These are phyloP conservation scores for Drosophila helvetica DNA, from an alignment of 2,888 invertebrate genomes.

Conservation along the genomic window DNA sequence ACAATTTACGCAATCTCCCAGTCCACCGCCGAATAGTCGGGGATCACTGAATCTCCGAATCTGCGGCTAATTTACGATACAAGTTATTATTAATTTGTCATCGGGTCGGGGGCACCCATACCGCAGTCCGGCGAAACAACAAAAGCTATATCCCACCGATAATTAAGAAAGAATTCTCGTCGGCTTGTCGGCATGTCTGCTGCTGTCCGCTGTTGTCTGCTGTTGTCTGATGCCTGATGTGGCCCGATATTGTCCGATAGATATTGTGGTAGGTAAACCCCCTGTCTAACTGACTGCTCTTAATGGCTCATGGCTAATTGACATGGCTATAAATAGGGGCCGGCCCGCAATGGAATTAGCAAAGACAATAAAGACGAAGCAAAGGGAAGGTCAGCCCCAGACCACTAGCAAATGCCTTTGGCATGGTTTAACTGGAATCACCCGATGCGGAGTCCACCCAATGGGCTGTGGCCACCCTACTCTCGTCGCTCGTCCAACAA, in stretches of 20 bases:
- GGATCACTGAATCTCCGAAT: slow-evolving; percentile 12
- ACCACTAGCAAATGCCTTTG: slow-evolving; percentile 60
- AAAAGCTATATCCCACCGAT: slow-evolving; percentile 5
- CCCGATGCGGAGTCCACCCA: neutral
- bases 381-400: slow-evolving; percentile 59
- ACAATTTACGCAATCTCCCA: slow-evolving; percentile 26
- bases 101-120: slow-evolving; percentile 48
- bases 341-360: slow-evolving; percentile 60
- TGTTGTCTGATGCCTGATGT: slow-evolving; percentile 17
- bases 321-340: slow-evolving; percentile 16
- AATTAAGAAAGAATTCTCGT: slow-evolving; percentile 64
- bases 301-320: slow-evolving; percentile 72
- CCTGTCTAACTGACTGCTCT: slow-evolving; percentile 7
- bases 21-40: neutral
- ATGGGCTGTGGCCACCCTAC: no score
- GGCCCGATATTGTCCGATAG: slow-evolving; percentile 18
- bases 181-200: slow-evolving; percentile 36
- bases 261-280: slow-evolving; percentile 40
- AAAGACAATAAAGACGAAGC: slow-evolving; percentile 27
- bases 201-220: slow-evolving; percentile 17
- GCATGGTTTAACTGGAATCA: slow-evolving; percentile 69
- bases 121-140: slow-evolving; percentile 41
- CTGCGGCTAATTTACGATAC: slow-evolving; percentile 73
- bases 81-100: slow-evolving; percentile 81
- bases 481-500: slow-evolving; percentile 24